phyloP scores from a whole-genome alignment of 2,888 invertebrate genomes.

The Cyclophora albipunctata region DNA sequence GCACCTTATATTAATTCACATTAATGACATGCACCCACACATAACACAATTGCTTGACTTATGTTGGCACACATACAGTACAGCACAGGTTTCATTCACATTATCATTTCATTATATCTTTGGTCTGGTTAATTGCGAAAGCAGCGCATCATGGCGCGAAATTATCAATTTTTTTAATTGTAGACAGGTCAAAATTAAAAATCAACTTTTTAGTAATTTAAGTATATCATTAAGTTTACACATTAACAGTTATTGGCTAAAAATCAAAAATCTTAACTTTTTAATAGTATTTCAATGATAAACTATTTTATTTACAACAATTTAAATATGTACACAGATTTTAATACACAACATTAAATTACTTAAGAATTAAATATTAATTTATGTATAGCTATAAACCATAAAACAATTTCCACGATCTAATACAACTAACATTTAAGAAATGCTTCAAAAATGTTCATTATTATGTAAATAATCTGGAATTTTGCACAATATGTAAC shows the following conservation, averaged over 20 bases:
- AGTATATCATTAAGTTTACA: constrained; percentile 6
- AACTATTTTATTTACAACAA: constrained; percentile 71
- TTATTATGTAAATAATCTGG: constrained; percentile 5
- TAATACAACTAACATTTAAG: constrained; percentile 33
- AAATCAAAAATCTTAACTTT: constrained; percentile 23
- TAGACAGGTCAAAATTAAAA: constrained; percentile 19
- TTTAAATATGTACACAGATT: constrained; percentile 64
- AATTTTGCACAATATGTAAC: not conserved
- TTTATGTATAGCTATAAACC: constrained; percentile 26
- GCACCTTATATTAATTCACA: constrained; percentile 21
- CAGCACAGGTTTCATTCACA: constrained; percentile 39
- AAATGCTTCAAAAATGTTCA: constrained; percentile 28
- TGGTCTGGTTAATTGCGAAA: constrained; percentile 57
- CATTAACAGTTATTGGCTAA: constrained; percentile 12
- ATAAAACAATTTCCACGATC: constrained; percentile 25
- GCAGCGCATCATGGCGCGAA: constrained; percentile 25
- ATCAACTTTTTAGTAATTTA: constrained; percentile 12
- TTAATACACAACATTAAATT: constrained; percentile 57
- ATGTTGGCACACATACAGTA: constrained; percentile 52
- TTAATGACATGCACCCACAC: constrained; percentile 28
- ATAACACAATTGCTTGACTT: constrained; percentile 24
- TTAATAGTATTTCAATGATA: constrained; percentile 45
- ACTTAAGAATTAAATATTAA: constrained; percentile 34
- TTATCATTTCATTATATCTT: constrained; percentile 48
- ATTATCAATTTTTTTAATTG: constrained; percentile 17